Conservation (phyloP, 2,113 vertebrate genomes). For the Cranoglanis bouderius region DNA sequence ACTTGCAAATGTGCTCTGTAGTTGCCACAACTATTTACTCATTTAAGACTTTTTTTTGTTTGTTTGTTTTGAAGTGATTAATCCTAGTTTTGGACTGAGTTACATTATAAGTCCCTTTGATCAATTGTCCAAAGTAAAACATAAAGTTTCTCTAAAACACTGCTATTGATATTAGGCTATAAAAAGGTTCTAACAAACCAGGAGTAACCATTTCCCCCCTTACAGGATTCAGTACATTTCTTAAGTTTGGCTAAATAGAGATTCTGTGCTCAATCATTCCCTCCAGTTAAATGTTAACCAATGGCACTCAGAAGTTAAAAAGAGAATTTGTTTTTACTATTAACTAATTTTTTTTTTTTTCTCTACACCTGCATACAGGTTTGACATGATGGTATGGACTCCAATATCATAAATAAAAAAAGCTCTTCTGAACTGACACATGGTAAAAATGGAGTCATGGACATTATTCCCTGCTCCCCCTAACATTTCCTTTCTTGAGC, state of each 20-base stretch:
- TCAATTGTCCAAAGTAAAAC: background rate
- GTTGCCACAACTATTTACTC: background rate
- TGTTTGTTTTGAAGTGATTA: background rate
- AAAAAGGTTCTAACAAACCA: background rate
- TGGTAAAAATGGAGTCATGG: constrained; percentile 74
- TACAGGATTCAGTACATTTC: background rate
- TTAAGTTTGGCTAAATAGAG: background rate
- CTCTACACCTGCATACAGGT: constrained; percentile 35
- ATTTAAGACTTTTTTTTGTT: background rate
- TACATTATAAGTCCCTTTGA: background rate
- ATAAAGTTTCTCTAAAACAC: background rate
- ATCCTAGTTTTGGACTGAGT: background rate
- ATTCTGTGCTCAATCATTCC: background rate
- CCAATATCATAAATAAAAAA: constrained; percentile 11
- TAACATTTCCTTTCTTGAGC: constrained; percentile 68
- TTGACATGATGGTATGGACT: constrained; percentile 50
- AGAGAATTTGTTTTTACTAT: background rate
- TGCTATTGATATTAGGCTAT: background rate
- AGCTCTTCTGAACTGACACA: background rate
- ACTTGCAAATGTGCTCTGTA: background rate
- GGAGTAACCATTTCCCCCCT: background rate
- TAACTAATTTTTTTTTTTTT: constrained; percentile 16
- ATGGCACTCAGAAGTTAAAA: background rate
- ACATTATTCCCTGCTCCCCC: constrained; percentile 65
- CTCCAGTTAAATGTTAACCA: background rate